Evolutionary conservation across 2,113 vertebrate species (phyloP), one percentile per base, ranked within the genome.

Genomic region (Oncorhynchus clarkii): DNA sequence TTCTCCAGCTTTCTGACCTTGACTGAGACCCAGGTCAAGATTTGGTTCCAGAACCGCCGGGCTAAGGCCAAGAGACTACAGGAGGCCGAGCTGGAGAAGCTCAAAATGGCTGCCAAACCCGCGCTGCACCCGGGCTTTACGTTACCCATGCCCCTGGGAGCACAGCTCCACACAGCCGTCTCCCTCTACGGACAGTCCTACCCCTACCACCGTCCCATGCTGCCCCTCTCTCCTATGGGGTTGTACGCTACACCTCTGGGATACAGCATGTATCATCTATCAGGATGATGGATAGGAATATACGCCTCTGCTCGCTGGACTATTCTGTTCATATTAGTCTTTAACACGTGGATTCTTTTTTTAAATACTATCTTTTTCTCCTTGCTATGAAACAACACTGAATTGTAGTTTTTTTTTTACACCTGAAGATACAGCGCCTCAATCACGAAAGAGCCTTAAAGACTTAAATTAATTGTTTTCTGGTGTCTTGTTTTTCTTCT

Each of bases 241-340:
- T 85, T 94, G 5, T 94, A 94, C 4, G 81, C 89, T 3, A 72
- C 89, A 26, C 90, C 90, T 1, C 78, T 94, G 80, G 91, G 89
- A 72, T 94, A 92, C 85, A 78, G 91, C 84, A 90, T 94, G 90
- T 93, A 93, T 45, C 39, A 45, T 78, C 80, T 94, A 3, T 89
- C 88, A 11, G 93, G 85, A 88, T 49, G 72, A 80, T 45, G 51
- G 12, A 54, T 9, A 27, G 5, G 48, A 71, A 24, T 54, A 13
- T 5, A 71, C 18, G n/a, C n/a, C 24, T 24, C 39, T 45, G 39
- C 39, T 45, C 39, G 8, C 8, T 45, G 39, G 39, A 45, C 39
- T 45, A n/a, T n/a, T n/a, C n/a, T 62, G 59, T 5, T 62, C 7
- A 22, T 60, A 8, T 14, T 60, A 60, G 20, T 9, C 5, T n/a